Conservation (phyloP, 2,888 invertebrate species). For the Eupithecia subumbrata region DNA sequence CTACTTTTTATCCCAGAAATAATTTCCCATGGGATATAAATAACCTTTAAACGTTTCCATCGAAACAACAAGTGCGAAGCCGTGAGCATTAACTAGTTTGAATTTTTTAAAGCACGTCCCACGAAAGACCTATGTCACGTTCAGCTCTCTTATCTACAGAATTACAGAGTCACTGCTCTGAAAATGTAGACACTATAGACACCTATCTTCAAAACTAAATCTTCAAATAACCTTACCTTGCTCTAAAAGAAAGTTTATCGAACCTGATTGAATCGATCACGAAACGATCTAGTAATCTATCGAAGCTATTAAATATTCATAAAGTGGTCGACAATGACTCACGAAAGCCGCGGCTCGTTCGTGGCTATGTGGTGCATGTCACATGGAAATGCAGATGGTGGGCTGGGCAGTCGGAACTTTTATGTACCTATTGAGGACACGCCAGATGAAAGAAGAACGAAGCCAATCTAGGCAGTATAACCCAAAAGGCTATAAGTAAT, state of each 20-base stretch:
- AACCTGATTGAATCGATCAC: neutral
- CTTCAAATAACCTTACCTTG: neutral
- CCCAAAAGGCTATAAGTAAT: too few species aligned
- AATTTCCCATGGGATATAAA: too few species aligned
- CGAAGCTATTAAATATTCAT: constrained; percentile 10
- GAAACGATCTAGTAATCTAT: neutral
- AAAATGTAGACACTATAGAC: neutral
- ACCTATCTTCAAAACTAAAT: too few species aligned
- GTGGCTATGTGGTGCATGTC: constrained; percentile 6
- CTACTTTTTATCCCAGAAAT: too few species aligned
- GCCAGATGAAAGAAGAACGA: too few species aligned
- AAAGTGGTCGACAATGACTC: neutral
- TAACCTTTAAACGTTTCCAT: too few species aligned
- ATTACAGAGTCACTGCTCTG: neutral
- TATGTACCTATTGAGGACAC: neutral
- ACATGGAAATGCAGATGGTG: neutral
- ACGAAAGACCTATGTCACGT: too few species aligned
- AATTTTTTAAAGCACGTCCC: too few species aligned
- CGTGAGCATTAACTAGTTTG: too few species aligned
- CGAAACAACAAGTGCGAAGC: too few species aligned
- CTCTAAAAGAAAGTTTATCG: constrained; percentile 3
- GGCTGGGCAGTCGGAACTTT: neutral
- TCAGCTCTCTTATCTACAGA: too few species aligned
- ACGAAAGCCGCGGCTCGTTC: neutral
- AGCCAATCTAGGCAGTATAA: too few species aligned